Conservation (phyloP, 2,888 invertebrate species). For the Papilio elwesi region DNA sequence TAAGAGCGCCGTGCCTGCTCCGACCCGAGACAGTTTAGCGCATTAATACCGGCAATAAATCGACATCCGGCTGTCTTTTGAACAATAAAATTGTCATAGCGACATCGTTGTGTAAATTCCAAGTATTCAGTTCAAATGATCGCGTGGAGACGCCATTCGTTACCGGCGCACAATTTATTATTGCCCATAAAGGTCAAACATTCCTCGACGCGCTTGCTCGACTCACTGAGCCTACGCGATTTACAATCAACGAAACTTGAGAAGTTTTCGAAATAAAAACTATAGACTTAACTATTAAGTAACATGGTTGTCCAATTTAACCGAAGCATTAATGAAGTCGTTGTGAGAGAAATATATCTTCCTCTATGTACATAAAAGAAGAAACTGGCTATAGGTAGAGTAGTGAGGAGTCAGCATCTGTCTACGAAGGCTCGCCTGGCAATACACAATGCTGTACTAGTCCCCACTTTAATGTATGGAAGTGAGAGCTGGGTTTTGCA, state of each 20-base stretch:
- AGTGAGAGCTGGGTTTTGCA: too few relatives aligned
- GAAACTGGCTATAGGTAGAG: too few relatives aligned
- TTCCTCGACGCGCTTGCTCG: slow-evolving; percentile 22
- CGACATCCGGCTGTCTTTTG: slow-evolving; percentile 42
- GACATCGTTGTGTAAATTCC: slow-evolving; percentile 42
- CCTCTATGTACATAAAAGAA: not conserved
- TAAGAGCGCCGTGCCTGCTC: slow-evolving; percentile 26
- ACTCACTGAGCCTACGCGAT: slow-evolving; percentile 35
- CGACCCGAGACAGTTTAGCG: slow-evolving; percentile 39
- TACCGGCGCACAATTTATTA: slow-evolving; percentile 38
- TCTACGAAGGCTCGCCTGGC: too few relatives aligned
- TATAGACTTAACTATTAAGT: slow-evolving; percentile 14
- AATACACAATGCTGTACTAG: too few relatives aligned
- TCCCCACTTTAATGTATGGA: too few relatives aligned
- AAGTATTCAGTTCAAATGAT: slow-evolving; percentile 36
- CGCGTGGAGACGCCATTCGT: slow-evolving; percentile 34
- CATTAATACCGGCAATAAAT: slow-evolving; percentile 39
- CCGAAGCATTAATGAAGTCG: not conserved
- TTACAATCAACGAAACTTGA: slow-evolving; percentile 32
- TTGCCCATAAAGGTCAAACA: slow-evolving; percentile 39
- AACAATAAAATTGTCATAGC: slow-evolving; percentile 43
- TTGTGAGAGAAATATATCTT: not conserved
- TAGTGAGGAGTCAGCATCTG: too few relatives aligned
- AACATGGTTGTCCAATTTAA: slow-evolving; percentile 13
- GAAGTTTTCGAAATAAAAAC: slow-evolving; percentile 22